Evolutionary conservation across 2,113 vertebrate genomes (phyloP), one percentile per base, ranked within the genome.

Genomic region (Galbula dea): DNA sequence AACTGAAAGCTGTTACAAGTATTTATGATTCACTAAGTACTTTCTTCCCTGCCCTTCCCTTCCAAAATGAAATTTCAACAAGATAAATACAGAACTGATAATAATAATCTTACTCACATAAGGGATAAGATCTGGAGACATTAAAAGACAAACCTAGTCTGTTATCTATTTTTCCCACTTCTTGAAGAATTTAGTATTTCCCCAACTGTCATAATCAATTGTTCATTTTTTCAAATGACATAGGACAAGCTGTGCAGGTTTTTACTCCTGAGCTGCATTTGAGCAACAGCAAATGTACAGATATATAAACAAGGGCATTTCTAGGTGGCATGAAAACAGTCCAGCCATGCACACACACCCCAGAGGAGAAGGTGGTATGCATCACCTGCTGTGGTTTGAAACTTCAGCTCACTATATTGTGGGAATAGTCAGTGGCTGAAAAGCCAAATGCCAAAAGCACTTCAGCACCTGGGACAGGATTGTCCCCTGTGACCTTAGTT

Each of bases 11-110:
- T 63, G 17, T 69, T 88, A 57, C 30, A 61, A 72, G 81, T 84
- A 72, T 72, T 90, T 92, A 68, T 79, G 83, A 88, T 78, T 94
- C 88, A 88, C 57, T 41, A 69, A 46, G 73, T 86, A 62, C n/a
- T 81, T 94, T 84, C 36, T 90, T 90, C 36, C 27, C 29, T 43
- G 11, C 41, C 29, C 36, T 90, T 88, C 36, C 27, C 29, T 90
- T 84, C 62, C 37, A 61, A 88, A 95, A 75, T 76, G 36, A 75
- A 83, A 93, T 90, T 90, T 78, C 54, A 75, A 69, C 45, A 66
- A 37, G 34, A 81, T 66, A 66, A 71, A 86, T 63, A 72, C 83
- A 54, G 59, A 86, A 63, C 32, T 15, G 59, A 59, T 71, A 86
- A 91, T 63, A 90, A 71, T 87, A 91, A 39, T 67, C 61, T 36